Percentiles rank a stretch among this genome's conserved stretches.
Evolutionary conservation across 2,113 vertebrate species (phyloP).

Genomic region (Smithornis capensis): DNA sequence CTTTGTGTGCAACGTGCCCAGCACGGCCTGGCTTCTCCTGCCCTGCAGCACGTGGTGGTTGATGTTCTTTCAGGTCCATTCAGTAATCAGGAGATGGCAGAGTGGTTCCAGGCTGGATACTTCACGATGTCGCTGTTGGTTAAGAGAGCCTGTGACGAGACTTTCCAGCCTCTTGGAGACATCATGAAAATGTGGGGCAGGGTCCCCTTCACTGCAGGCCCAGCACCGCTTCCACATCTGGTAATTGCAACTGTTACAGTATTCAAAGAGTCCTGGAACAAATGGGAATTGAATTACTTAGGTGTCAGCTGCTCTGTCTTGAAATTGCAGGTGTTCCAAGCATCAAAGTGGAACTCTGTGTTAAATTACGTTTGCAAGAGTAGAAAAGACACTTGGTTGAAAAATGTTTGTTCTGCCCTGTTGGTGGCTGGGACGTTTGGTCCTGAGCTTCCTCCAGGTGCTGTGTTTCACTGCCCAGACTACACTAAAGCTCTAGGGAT

Average conservation of each 20-base stretch:
- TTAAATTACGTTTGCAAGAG: not conserved
- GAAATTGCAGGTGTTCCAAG: not conserved
- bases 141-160: slow-evolving; percentile 96
- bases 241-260: slow-evolving; percentile 68
- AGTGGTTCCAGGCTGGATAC: slow-evolving; percentile 99
- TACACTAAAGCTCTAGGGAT: not conserved
- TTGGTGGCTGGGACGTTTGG: not conserved
- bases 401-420: not conserved
- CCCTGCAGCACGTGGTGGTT: not conserved
- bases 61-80: slow-evolving; percentile 86
- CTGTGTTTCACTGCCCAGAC: not conserved
- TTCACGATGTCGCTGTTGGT: slow-evolving; percentile 96
- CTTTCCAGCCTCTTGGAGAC: slow-evolving; percentile 92
- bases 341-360: not conserved
- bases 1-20: not conserved
- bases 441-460: not conserved
- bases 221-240: slow-evolving; percentile 88
- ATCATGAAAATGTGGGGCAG: slow-evolving; percentile 98
- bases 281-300: not conserved
- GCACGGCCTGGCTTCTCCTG: not conserved
- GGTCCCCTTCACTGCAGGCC: slow-evolving; percentile 90
- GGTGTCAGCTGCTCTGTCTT: not conserved
- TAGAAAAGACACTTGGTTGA: not conserved
- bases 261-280: not conserved
- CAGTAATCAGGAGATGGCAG: slow-evolving; percentile 95